phyloP scores from a whole-genome alignment of 2,888 invertebrate species.

The Lysandra bellargus region DNA sequence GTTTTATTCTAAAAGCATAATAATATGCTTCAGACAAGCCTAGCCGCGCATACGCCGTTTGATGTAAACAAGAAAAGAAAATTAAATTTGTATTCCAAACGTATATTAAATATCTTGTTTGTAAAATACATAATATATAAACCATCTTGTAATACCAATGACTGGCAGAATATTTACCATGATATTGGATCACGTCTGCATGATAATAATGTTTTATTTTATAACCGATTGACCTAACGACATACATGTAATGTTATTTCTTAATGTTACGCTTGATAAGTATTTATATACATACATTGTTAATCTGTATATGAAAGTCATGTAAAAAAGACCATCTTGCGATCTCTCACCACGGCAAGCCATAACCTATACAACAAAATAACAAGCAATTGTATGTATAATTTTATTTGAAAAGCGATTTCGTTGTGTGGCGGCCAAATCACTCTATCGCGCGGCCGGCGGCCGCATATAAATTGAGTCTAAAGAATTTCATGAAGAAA shows the following conservation, averaged over 20 bases:
- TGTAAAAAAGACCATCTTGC: too few relatives aligned
- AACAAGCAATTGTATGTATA: too few relatives aligned
- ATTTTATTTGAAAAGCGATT: too few relatives aligned
- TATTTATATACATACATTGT: too few relatives aligned
- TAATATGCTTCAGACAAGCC: slow-evolving; percentile 18
- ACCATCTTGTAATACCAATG: neutral
- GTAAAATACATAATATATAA: neutral
- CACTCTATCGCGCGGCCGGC: too few relatives aligned
- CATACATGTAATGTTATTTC: too few relatives aligned
- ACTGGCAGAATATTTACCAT: neutral
- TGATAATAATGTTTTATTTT: neutral
- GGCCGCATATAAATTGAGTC: neutral
- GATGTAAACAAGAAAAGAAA: slow-evolving; percentile 13
- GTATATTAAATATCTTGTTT: slow-evolving; percentile 1
- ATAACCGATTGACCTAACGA: neutral
- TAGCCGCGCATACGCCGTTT: neutral
- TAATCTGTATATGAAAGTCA: too few relatives aligned
- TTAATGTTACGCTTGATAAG: too few relatives aligned
- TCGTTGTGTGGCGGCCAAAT: too few relatives aligned
- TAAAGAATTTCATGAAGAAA: neutral
- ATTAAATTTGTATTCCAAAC: slow-evolving; percentile 18
- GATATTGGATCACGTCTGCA: neutral
- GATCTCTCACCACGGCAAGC: too few relatives aligned
- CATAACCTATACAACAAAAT: too few relatives aligned
- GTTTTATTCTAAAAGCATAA: slow-evolving; percentile 13